A percentile compares a stretch with the other conserved stretches of the same genome.
Conservation (phyloP, 1,140 invertebrate genomes). For the Cydia pomonella region DNA sequence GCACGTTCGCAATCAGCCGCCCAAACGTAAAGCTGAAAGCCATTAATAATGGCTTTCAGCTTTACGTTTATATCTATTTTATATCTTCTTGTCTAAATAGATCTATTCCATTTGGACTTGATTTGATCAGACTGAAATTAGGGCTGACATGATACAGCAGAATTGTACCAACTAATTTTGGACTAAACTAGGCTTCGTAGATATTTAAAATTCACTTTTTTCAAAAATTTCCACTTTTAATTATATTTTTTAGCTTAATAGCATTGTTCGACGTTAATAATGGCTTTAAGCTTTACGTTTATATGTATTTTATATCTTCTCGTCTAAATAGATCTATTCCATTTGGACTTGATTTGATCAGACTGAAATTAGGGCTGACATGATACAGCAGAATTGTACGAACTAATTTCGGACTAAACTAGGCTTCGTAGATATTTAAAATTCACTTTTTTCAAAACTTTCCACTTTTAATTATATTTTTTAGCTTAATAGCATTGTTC, state of each 20-base stretch:
- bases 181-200: too few relatives aligned
- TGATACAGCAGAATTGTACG: not conserved
- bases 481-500: too few relatives aligned
- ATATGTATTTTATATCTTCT: not conserved
- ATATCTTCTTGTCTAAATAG: not conserved
- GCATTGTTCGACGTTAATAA: conserved; percentile 5
- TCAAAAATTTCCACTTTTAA: too few relatives aligned
- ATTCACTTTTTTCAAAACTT: too few relatives aligned
- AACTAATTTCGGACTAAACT: too few relatives aligned
- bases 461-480: too few relatives aligned
- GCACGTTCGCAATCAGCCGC: not conserved
- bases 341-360: not conserved
- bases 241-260: too few relatives aligned
- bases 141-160: not conserved
- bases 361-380: not conserved
- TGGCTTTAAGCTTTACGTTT: not conserved
- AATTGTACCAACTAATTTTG: too few relatives aligned
- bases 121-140: not conserved
- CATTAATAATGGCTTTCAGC: not conserved
- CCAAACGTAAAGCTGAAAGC: too few relatives aligned
- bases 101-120: not conserved
- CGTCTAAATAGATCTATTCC: not conserved
- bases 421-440: too few relatives aligned
- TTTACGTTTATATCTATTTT: not conserved
- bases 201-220: too few relatives aligned